Evolutionary conservation across 2,888 invertebrate species (phyloP).

Genomic region (Philopedon plagiatum): DNA sequence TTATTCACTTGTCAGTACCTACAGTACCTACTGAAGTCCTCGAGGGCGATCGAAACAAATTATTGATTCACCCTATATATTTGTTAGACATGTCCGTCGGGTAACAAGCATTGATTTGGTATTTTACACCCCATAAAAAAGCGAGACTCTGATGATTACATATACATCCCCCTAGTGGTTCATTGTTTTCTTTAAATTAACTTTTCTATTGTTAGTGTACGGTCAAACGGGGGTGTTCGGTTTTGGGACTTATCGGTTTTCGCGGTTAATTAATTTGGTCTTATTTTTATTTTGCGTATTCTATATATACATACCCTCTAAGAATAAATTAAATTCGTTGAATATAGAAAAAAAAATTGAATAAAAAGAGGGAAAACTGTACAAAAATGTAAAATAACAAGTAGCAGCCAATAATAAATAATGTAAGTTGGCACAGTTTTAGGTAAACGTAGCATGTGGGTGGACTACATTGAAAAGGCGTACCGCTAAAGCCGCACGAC

Average conservation of each 20-base stretch:
- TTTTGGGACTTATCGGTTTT: constrained; percentile 28
- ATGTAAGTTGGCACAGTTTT: constrained; percentile 58
- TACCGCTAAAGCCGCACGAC: constrained; percentile 66
- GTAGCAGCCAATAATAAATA: constrained; percentile 51
- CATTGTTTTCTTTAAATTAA: constrained; percentile 44
- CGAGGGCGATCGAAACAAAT: no score
- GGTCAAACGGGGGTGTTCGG: constrained; percentile 13
- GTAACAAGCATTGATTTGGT: constrained; percentile 31
- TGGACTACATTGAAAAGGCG: constrained; percentile 69
- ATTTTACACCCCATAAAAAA: constrained; percentile 38
- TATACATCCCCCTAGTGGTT: constrained; percentile 21
- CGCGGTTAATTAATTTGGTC: constrained; percentile 13
- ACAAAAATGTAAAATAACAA: constrained; percentile 39
- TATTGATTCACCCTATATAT: constrained; percentile 11
- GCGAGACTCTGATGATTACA: constrained; percentile 27
- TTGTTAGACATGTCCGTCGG: constrained; percentile 12
- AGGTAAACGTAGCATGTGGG: constrained; percentile 62
- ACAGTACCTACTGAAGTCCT: no score
- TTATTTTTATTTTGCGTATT: not conserved
- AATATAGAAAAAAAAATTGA: not conserved
- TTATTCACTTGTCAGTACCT: no score
- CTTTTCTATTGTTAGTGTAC: constrained; percentile 31
- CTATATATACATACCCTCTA: not conserved
- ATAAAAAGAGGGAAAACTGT: not conserved
- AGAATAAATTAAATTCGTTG: not conserved